Conservation (phyloP, 2,797 vertebrate species). For the Morus bassanus region DNA sequence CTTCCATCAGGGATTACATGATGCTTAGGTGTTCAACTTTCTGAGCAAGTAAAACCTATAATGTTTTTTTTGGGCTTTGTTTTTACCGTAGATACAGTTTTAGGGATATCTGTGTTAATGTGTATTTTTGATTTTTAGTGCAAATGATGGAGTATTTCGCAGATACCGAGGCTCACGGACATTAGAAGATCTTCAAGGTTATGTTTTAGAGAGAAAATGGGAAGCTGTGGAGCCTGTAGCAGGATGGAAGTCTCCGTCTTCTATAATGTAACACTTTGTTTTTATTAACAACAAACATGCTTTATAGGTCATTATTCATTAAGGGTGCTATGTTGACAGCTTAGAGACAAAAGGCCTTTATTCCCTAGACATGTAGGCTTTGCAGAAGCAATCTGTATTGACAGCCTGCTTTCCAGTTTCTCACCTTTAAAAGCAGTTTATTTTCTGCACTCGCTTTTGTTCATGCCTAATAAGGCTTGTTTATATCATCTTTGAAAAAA, state of each 20-base stretch:
- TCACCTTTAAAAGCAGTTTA: background rate
- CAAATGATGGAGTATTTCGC: constrained; percentile 83
- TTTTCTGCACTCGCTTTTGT: background rate
- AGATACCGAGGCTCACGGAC: constrained; percentile 83
- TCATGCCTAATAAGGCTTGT: background rate
- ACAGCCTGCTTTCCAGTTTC: background rate
- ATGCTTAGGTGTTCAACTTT: background rate
- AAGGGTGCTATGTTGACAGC: background rate
- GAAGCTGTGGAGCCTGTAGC: constrained; percentile 83
- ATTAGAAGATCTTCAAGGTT: constrained; percentile 81
- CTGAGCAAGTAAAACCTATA: background rate
- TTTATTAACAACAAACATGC: background rate
- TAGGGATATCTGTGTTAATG: background rate
- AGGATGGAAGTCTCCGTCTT: constrained; percentile 87
- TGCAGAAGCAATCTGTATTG: background rate
- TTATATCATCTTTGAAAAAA: background rate
- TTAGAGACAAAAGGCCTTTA: background rate
- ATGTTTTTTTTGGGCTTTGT: fast-evolving
- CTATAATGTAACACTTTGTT: constrained; percentile 77
- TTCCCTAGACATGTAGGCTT: background rate
- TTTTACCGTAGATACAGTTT: fast-evolving
- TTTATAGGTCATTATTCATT: background rate
- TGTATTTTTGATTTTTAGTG: constrained; percentile 55
- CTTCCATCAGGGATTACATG: background rate
- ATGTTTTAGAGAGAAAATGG: constrained; percentile 83